Evolutionary conservation across 1,140 invertebrate genomes (phyloP).

Genomic region (Ceratitis capitata): DNA sequence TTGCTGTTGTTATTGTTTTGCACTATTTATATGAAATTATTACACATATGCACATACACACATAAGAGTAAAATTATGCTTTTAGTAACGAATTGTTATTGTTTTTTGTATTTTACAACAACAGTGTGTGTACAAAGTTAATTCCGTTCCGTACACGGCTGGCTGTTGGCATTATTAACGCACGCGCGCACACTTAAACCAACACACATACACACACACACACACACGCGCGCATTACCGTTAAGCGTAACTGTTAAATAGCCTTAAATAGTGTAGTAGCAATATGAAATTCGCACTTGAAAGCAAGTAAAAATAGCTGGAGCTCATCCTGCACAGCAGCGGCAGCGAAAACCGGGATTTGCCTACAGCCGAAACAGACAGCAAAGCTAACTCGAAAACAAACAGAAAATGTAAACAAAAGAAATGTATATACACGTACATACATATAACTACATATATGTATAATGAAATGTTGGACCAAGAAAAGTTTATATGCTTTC

Average conservation of each 20-base stretch:
- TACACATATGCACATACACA: neutral
- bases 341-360: neutral
- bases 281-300: neutral
- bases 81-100: neutral
- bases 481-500: too few relatives aligned
- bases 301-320: neutral
- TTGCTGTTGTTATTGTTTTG: neutral
- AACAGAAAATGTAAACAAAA: neutral
- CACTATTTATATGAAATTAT: too few relatives aligned
- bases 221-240: neutral
- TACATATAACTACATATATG: too few relatives aligned
- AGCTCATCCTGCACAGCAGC: neutral
- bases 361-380: too few relatives aligned
- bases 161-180: neutral
- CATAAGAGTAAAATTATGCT: neutral
- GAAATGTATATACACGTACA: neutral
- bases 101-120: too few relatives aligned
- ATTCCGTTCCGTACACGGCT: too few relatives aligned
- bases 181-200: neutral
- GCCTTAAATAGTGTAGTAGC: neutral
- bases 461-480: too few relatives aligned
- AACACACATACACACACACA: neutral
- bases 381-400: neutral
- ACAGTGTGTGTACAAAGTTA: too few relatives aligned
- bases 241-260: neutral